Evolutionary conservation across 2,797 vertebrate species (phyloP), one percentile per base, ranked within the genome.

Genomic region (Poeciliopsis gracilis): DNA sequence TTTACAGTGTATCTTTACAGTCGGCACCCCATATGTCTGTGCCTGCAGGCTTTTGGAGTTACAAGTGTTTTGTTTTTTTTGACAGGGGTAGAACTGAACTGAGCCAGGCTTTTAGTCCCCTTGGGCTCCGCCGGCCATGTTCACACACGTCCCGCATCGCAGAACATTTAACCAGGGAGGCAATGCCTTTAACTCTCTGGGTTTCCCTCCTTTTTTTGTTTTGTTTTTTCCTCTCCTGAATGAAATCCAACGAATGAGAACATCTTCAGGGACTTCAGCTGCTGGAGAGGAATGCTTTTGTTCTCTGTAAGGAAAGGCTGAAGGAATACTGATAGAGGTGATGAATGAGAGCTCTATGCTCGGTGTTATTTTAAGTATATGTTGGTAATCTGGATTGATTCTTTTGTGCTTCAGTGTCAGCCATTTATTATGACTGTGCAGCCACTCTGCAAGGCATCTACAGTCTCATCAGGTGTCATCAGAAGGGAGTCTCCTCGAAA

Each of bases 11-110:
- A 20, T 49, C 47, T 7, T 49, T 49, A 49, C 47, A 49, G 47
- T 20, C 6, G 6, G 47, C 47, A 49, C 25, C 53, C 53, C 11
- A 5, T 49, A 53, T 61, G 87, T 87, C 90, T 91, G 80, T 71
- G 81, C 87, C 89, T 73, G 72, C 80, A 86, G 88, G 90, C 87
- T 77, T 82, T 78, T 25, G 70, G 53, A 87, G 79, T 88, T 79
- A 87, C 90, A 90, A 90, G 86, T 93, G 90, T 87, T 88, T 90
- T 88, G 85, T 4, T 57, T 57, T n/a, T 57, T 57, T 12, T 57
- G 69, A 85, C 84, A 84, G 84, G 25, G 81, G 80, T 23, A 61
- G 73, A 57, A 28, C 76, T 77, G 61, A 66, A 80, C 55, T 16
- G 63, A 90, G 74, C 73, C 76, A 59, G 36, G 77, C 75, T 84